phyloP scores from a whole-genome alignment of 2,113 vertebrate genomes.

The Alethe castanea region DNA sequence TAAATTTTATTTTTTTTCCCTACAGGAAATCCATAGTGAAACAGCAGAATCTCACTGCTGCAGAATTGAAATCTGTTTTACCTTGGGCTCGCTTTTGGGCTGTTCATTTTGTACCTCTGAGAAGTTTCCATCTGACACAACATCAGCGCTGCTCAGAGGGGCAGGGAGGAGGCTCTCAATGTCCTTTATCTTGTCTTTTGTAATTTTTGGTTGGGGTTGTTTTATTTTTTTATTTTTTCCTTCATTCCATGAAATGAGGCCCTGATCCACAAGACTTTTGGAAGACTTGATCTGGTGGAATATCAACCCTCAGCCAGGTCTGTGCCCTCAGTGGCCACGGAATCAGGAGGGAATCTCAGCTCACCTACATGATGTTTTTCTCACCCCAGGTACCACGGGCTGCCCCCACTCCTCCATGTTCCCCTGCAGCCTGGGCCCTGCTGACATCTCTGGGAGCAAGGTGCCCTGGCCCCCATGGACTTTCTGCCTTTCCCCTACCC shows the following conservation, averaged over 20 bases:
- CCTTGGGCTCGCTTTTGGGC: fast-evolving
- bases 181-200: neutral
- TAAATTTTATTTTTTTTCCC: too few relatives aligned
- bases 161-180: too few relatives aligned
- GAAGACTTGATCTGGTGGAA: neutral
- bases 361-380: neutral
- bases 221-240: too few relatives aligned
- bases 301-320: fast-evolving
- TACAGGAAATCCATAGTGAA: neutral
- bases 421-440: fast-evolving
- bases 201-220: fast-evolving
- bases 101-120: neutral
- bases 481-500: neutral
- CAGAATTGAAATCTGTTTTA: neutral
- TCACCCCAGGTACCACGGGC: fast-evolving
- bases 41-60: neutral
- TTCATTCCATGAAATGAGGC: neutral
- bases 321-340: fast-evolving
- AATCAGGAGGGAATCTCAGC: neutral
- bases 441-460: neutral
- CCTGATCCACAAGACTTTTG: neutral
- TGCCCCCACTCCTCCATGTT: neutral
- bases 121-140: neutral
- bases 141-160: neutral
- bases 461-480: neutral